A percentile compares a stretch with the other conserved stretches of the same genome.
Conservation (phyloP, 2,888 invertebrate genomes). For the Patella ulyssiponensis region DNA sequence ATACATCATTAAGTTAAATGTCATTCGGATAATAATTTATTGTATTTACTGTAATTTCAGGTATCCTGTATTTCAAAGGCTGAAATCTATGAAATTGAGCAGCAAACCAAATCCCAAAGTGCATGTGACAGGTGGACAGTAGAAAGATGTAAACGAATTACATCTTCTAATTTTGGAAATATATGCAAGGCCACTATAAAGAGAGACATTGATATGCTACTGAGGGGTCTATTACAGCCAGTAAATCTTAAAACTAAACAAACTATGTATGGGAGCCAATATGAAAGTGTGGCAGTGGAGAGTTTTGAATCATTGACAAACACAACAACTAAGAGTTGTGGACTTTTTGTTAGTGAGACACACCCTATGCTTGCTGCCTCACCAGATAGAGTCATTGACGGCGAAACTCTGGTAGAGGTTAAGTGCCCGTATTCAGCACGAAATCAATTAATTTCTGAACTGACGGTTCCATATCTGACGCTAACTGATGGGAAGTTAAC, state of each 20-base stretch:
- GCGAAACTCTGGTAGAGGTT: background rate
- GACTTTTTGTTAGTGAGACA: background rate
- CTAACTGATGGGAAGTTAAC: background rate
- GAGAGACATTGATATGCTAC: no score
- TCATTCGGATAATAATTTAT: no score
- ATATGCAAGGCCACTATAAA: no score
- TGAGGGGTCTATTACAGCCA: no score
- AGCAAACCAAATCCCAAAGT: no score
- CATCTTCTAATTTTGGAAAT: no score
- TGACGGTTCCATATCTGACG: background rate
- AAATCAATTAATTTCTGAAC: background rate
- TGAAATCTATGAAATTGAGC: no score
- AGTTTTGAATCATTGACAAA: background rate
- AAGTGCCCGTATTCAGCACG: background rate
- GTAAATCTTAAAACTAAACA: background rate
- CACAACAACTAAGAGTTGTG: background rate
- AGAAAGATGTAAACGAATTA: no score
- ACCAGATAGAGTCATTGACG: background rate
- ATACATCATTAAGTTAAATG: no score
- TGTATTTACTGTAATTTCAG: no score
- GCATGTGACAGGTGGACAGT: no score
- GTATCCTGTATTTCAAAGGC: no score
- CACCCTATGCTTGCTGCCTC: background rate
- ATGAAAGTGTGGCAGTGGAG: background rate
- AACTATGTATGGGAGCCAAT: background rate